A percentile compares a stretch with the other conserved stretches of the same genome.
Conservation (phyloP, 1,140 invertebrate species). For the Caerostris darwini region DNA sequence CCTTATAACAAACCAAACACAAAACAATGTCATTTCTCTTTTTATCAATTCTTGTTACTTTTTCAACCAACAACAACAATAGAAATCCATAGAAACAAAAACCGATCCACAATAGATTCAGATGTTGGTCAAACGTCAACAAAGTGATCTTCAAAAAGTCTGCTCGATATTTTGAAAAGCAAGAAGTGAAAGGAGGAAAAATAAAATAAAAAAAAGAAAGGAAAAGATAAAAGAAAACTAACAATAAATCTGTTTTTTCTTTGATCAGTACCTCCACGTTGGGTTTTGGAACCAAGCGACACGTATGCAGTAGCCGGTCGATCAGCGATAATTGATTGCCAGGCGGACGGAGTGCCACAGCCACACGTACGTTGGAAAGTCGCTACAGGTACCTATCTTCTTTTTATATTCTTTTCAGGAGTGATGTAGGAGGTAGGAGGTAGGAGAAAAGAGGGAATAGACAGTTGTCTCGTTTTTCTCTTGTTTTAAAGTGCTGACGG, state of each 20-base stretch:
- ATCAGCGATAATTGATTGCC: conserved; percentile 92
- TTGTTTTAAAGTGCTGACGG: conserved; percentile 42
- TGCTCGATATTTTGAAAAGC: conserved; percentile 10
- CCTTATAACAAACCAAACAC: background rate
- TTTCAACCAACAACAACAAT: background rate
- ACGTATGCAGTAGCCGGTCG: conserved; percentile 92
- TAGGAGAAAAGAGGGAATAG: background rate
- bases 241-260: conserved; percentile 35
- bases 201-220: background rate
- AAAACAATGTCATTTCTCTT: background rate
- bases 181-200: background rate
- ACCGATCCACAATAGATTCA: conserved; percentile 1
- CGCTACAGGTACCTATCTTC: conserved; percentile 77
- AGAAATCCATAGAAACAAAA: conserved; percentile 12
- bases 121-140: conserved; percentile 30
- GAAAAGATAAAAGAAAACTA: background rate
- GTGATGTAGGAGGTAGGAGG: background rate
- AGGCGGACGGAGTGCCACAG: conserved; percentile 93
- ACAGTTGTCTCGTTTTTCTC: conserved; percentile 26
- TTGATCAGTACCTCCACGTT: conserved; percentile 91
- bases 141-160: conserved; percentile 6
- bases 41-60: background rate
- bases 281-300: conserved; percentile 94
- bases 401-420: background rate
- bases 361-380: conserved; percentile 91